Evolutionary conservation across 1,140 invertebrate species (phyloP), one percentile per base, ranked within the genome.

Genomic region (Neodiprion lecontei): DNA sequence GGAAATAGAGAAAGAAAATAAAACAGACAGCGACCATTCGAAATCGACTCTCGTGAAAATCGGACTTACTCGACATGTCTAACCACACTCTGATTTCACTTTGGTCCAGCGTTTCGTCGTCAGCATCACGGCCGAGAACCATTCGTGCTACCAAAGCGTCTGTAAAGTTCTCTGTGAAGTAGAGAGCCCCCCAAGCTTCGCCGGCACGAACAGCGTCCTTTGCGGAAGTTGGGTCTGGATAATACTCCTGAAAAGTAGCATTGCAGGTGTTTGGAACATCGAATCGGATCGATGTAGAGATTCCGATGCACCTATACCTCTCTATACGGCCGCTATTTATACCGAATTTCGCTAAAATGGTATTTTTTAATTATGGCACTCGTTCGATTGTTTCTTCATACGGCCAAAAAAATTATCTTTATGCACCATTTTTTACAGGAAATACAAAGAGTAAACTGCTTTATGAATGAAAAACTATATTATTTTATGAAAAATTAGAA

Each of bases 151-250:
- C 89, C 1, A 98, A 88, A 48, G 94, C 92, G 74, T 93, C 92
- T 0, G 96, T 96, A 80, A 97, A 98, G 82, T 97, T 97, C 78
- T 94, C 90, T 7, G 94, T 93, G 74, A 99, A 95, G 79, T 94
- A 93, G 9, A 98, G 83, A 7, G 94, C 93, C 0, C 95, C 96
- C 96, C 96, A 98, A 0, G 94, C 93, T 9, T 94, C 86, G 0
- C 96, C 97, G 12, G 87, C 85, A 67, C 89, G 84, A 1, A 98
- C 96, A 0, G 93, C 93, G 21, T 91, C 85, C 75, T 92, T 90
- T 0, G 96, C 96, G 1, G 91, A 89, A 0, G 92, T 91, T 14
- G 92, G 87, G 76, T 91, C 90, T 3, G 89, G 86, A 85, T 94
- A 96, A 85, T 93, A 94, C 68, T 92, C 89, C 89, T 96, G 90